Conservation (phyloP, 2,113 vertebrate species). For the Melanerpes formicivorus region DNA sequence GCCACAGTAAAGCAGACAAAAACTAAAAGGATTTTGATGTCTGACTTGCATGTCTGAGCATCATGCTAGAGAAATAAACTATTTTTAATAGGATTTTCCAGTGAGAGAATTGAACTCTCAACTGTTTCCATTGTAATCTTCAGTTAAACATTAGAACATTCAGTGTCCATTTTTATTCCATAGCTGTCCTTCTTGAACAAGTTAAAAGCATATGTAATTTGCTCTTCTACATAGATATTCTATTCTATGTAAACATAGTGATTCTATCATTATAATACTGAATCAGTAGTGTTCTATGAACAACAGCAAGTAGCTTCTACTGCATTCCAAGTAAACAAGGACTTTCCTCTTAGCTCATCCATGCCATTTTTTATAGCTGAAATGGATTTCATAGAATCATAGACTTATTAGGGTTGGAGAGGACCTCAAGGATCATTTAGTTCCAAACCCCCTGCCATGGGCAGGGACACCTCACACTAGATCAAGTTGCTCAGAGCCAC, state of each 20-base stretch:
- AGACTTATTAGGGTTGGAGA: no score
- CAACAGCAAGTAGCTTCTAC: background rate
- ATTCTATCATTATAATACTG: background rate
- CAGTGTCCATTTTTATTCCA: background rate
- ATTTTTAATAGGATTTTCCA: background rate
- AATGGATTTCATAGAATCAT: background rate
- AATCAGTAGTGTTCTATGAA: background rate
- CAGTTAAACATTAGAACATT: background rate
- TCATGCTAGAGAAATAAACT: background rate
- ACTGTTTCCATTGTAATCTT: background rate
- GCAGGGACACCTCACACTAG: no score
- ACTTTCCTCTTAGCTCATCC: background rate
- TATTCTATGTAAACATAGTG: background rate
- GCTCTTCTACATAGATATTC: background rate
- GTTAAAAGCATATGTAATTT: background rate
- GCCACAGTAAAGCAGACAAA: background rate
- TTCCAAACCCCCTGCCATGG: no score
- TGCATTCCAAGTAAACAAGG: background rate
- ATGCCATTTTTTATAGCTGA: background rate
- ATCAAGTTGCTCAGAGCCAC: no score
- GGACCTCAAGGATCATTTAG: no score
- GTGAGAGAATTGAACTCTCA: background rate
- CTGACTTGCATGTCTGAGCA: background rate
- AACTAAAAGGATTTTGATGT: background rate
- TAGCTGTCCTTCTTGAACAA: background rate